Evolutionary conservation across 2,113 vertebrate species (phyloP).

Genomic region (Dipodomys stephensi): DNA sequence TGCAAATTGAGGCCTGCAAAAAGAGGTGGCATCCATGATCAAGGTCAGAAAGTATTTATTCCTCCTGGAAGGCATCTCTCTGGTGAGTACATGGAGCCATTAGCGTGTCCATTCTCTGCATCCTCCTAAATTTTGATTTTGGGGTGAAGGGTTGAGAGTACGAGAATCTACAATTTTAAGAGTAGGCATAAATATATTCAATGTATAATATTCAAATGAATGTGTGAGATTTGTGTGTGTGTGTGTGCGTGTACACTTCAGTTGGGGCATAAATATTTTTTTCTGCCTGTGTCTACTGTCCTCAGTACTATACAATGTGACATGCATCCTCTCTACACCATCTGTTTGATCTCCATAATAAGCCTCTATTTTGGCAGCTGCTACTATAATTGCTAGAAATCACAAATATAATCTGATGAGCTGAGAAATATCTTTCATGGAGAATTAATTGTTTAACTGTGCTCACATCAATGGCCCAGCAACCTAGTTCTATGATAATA

Average conservation of each 20-base stretch:
- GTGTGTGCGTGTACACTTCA: too few species aligned
- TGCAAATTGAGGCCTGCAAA: too few species aligned
- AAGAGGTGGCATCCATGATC: too few species aligned
- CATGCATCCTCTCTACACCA: background rate
- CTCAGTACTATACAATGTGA: background rate
- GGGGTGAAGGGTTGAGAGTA: too few species aligned
- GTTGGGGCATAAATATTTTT: background rate
- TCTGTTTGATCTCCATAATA: conserved; percentile 30
- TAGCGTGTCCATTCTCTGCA: background rate
- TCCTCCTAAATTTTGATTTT: background rate
- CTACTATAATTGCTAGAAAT: conserved; percentile 53
- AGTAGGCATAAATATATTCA: too few species aligned
- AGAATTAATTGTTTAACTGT: background rate
- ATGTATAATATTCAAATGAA: too few species aligned
- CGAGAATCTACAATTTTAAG: too few species aligned
- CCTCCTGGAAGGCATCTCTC: background rate
- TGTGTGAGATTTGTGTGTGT: too few species aligned
- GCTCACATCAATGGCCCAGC: background rate
- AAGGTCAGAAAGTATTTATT: background rate
- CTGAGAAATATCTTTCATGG: conserved; percentile 20
- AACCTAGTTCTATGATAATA: background rate
- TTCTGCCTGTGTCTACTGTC: background rate
- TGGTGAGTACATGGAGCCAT: rapidly evolving
- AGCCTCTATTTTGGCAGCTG: conserved; percentile 47
- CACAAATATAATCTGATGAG: conserved; percentile 45